Conservation (phyloP, 2,888 invertebrate species). For the Synanthedon vespiformis region DNA sequence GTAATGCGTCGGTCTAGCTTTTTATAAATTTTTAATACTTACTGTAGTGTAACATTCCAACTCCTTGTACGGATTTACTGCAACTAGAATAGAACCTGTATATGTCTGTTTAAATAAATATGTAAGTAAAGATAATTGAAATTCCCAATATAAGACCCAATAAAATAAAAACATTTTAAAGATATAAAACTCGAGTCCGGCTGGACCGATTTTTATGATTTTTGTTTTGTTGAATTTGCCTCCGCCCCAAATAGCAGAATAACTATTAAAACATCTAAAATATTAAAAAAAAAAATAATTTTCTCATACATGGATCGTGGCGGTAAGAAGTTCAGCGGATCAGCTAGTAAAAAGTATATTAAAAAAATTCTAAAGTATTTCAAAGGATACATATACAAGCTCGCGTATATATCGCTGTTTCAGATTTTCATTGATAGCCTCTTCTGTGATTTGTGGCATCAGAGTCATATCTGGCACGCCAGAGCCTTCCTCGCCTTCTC, state of each 20-base stretch:
- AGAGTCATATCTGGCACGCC: slow-evolving; percentile 93
- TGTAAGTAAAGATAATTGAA: slow-evolving; percentile 55
- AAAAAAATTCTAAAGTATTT: not conserved
- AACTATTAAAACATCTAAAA: no score
- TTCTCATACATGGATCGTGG: not conserved
- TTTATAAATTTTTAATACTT: slow-evolving; percentile 46
- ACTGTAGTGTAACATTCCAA: slow-evolving; percentile 90
- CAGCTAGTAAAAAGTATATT: not conserved
- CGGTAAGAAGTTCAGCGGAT: not conserved
- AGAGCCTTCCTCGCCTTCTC: slow-evolving; percentile 64
- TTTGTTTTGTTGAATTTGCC: no score
- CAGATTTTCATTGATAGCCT: slow-evolving; percentile 89
- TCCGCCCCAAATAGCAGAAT: no score
- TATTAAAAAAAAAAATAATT: not conserved
- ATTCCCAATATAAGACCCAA: not conserved
- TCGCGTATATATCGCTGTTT: slow-evolving; percentile 84
- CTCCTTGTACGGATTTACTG: slow-evolving; percentile 94
- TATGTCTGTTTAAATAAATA: slow-evolving; percentile 76
- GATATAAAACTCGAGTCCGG: no score
- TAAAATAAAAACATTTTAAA: no score
- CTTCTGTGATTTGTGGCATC: slow-evolving; percentile 90
- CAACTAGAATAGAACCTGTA: slow-evolving; percentile 91
- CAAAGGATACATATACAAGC: slow-evolving; percentile 93
- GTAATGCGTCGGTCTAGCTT: not conserved
- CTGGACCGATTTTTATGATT: no score